Evolutionary conservation across 2,888 invertebrate species (phyloP).

Genomic region (Colostygia pectinataria): DNA sequence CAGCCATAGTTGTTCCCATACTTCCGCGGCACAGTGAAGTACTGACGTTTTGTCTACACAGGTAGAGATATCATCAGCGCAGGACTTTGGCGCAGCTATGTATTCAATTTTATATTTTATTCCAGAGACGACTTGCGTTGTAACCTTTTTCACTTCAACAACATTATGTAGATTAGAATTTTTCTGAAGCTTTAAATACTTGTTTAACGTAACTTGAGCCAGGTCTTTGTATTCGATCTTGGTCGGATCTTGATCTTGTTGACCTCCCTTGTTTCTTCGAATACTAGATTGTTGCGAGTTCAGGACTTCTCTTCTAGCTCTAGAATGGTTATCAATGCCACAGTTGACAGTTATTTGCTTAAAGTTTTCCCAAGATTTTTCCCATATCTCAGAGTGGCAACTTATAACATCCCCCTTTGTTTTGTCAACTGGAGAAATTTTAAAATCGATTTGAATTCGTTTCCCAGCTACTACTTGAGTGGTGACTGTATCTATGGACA

Average conservation of each 20-base stretch:
- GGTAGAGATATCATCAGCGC: conserved; percentile 32
- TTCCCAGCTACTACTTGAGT: conserved; percentile 44
- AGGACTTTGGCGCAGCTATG: conserved; percentile 43
- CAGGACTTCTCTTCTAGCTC: conserved; percentile 22
- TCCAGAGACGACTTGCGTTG: conserved; percentile 49
- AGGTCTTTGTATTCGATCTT: conserved; percentile 42
- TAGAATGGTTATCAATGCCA: conserved; percentile 13
- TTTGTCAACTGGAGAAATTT: conserved; percentile 19
- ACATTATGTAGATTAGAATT: conserved; percentile 39
- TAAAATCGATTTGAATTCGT: conserved; percentile 37
- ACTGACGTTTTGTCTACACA: conserved; percentile 35
- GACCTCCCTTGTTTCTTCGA: conserved; percentile 16
- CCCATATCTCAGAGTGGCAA: conserved; percentile 40
- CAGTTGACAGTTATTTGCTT: conserved; percentile 37
- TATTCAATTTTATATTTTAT: conserved; percentile 51
- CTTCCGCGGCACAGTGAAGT: conserved; percentile 67
- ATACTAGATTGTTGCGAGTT: background rate
- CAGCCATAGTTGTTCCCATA: conserved; percentile 82
- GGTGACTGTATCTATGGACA: conserved; percentile 32
- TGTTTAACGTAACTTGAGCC: conserved; percentile 48
- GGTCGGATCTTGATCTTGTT: conserved; percentile 36
- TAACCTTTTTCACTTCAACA: conserved; percentile 47
- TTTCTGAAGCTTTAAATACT: conserved; percentile 40
- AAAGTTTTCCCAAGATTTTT: conserved; percentile 34
- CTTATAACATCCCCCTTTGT: conserved; percentile 21